phyloP scores from a whole-genome alignment of 64 coral and sea anemone genomes.

The Platygyra sinensis region DNA sequence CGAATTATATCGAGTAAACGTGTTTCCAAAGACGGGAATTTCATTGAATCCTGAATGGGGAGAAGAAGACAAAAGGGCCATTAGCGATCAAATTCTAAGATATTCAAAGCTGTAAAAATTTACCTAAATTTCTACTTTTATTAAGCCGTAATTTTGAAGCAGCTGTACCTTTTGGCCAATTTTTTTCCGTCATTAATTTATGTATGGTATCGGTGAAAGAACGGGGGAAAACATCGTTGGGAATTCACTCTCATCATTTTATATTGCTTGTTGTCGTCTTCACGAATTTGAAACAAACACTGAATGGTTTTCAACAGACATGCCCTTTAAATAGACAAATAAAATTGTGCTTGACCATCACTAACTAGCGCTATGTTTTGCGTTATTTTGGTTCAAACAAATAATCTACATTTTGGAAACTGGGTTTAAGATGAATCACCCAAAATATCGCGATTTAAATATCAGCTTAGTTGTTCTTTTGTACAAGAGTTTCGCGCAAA shows the following conservation, averaged over 20 bases:
- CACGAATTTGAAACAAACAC: conserved; percentile 35
- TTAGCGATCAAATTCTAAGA: conserved; percentile 11
- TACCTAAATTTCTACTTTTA: conserved; percentile 40
- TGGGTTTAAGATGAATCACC: not conserved
- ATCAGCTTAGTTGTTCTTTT: conserved; percentile 14
- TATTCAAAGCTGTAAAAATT: conserved; percentile 10
- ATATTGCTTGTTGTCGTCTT: not conserved
- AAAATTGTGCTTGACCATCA: not conserved
- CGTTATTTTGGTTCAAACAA: not conserved
- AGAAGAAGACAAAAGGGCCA: conserved; percentile 36
- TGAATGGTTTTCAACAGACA: conserved; percentile 1
- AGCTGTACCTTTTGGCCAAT: conserved; percentile 72
- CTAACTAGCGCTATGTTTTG: not conserved
- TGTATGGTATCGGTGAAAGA: conserved; percentile 81
- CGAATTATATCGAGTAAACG: conserved; percentile 93
- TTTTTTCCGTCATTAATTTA: conserved; percentile 94
- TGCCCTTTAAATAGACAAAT: not conserved
- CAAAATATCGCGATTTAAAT: not conserved
- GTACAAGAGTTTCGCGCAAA: not conserved
- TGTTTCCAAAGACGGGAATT: conserved; percentile 91
- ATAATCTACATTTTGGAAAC: conserved; percentile 8
- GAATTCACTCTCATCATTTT: conserved; percentile 28
- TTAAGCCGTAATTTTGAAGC: conserved; percentile 70
- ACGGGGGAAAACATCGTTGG: conserved; percentile 51
- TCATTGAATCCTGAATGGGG: conserved; percentile 84